A percentile compares a stretch with the other conserved stretches of the same genome.
Conservation (phyloP, 2,888 invertebrate species). For the Ypsolopha sequella region DNA sequence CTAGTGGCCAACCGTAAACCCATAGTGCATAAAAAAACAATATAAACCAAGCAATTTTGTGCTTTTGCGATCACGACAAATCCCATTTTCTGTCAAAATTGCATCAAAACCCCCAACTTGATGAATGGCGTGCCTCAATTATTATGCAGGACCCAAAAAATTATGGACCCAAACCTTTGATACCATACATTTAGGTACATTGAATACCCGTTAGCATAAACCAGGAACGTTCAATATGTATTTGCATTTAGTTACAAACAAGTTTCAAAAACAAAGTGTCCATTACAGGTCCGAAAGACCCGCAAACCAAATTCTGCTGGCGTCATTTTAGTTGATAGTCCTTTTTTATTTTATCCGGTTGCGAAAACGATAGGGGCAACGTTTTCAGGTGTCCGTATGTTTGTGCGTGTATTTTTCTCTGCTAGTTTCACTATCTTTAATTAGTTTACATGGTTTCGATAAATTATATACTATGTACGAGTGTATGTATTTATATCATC, state of each 20-base stretch:
- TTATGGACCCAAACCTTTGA: not conserved
- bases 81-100: no score
- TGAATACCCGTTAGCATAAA: constrained; percentile 3
- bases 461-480: no score
- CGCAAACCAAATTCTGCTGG: not conserved
- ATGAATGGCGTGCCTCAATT: constrained; percentile 2
- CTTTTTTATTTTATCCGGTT: not conserved
- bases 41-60: no score
- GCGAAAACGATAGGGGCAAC: no score
- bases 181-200: constrained; percentile 1
- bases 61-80: no score
- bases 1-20: no score
- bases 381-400: no score
- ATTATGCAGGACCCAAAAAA: not conserved
- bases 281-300: not conserved
- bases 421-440: no score
- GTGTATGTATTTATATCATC: no score
- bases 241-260: constrained; percentile 2
- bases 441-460: no score
- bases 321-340: not conserved
- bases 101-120: not conserved
- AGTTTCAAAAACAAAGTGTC: constrained; percentile 1
- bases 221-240: not conserved
- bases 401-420: no score
- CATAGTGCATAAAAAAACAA: no score